Evolutionary conservation across 2,888 invertebrate genomes (phyloP), one percentile per base, ranked within the genome.

Genomic region (Amblyjoppa proteus): DNA sequence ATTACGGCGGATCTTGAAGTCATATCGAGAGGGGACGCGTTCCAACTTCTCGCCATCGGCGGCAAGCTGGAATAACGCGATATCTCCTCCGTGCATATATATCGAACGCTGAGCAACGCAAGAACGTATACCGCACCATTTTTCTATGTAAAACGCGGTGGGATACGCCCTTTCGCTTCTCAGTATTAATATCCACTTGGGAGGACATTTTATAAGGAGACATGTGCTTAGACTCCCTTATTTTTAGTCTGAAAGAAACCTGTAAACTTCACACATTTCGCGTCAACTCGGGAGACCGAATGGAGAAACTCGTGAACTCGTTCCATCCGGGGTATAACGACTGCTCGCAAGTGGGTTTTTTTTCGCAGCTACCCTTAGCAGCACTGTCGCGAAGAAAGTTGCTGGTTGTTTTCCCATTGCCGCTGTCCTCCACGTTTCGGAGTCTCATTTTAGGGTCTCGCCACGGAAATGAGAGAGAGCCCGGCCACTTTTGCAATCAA

Each of bases 401-500:
- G 45, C 45, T 74, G 64, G 31, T 75, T 74, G 77, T 74, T 85
- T 71, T 51, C 34, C 28, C 53, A 20, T 70, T 58, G 31, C 25
- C 31, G 41, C 34, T n/a, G 31, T 64, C 61, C 31, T 49, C 49
- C 31, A 28, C 58, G 20, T 16, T 69, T 69, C 28, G 16, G 49
- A 13, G 13, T 51, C 51, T 73, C 73, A 66, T 84, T 77, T 81
- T 73, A 58, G 76, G 38, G 49, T 11, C 66, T 53, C 25, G 25
- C 49, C 73, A 61, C 53, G 68, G 73, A 28, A 51, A 45, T 77
- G 68, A 83, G 41, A 41, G 41, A 41, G 13, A 20, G n/a, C 56
- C 49, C 16, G 81, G 81, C 70, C 66, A 85, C 85, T 85, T 85
- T 85, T 79, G 85, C 79, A 85, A 85, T 85, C 81, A 82, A 71